Evolutionary conservation across 2,113 vertebrate species (phyloP).

Genomic region (Noctilio leporinus): DNA sequence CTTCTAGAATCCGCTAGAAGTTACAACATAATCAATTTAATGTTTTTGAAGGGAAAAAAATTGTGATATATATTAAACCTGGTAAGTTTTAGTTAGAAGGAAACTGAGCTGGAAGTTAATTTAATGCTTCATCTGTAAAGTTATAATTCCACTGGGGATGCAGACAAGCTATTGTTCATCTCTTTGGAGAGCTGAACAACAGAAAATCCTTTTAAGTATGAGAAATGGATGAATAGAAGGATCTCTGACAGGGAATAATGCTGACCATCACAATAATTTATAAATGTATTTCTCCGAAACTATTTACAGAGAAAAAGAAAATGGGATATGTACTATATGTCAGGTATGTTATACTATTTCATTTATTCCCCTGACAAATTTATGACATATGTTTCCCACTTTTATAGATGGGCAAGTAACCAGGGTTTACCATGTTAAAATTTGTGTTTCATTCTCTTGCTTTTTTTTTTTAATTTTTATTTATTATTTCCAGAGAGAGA

Average conservation of each 20-base stretch:
- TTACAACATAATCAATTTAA: background rate
- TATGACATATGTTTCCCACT: background rate
- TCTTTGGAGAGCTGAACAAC: background rate
- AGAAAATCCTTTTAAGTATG: background rate
- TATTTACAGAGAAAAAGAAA: fast-evolving
- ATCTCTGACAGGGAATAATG: background rate
- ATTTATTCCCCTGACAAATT: background rate
- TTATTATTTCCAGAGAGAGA: no score
- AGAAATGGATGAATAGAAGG: background rate
- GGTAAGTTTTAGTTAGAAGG: background rate
- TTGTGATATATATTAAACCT: background rate
- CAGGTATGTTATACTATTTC: fast-evolving
- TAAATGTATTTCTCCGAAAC: background rate
- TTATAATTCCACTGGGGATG: background rate
- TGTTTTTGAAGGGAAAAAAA: background rate
- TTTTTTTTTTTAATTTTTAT: background rate
- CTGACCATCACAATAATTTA: no score
- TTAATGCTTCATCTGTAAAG: background rate
- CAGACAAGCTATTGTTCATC: background rate
- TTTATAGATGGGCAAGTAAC: background rate
- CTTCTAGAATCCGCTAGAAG: background rate
- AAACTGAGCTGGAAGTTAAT: background rate
- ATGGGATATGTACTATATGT: fast-evolving
- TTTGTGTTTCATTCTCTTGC: background rate
- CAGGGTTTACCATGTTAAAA: background rate